phyloP scores from a whole-genome alignment of 2,797 vertebrate species.

The Notolepis coatsorum region DNA sequence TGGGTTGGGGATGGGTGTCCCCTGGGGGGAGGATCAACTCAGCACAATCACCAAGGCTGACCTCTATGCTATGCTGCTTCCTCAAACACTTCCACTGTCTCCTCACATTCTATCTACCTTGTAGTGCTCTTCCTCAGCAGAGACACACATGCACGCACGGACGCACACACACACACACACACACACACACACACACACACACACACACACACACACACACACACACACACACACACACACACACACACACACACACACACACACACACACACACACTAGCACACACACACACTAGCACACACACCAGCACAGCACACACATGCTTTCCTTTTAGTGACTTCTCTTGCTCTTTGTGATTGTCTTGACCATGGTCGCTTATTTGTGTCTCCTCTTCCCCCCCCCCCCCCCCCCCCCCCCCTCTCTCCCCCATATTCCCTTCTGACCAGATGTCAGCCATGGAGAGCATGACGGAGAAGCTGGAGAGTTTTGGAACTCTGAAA shows the following conservation, averaged over 20 bases:
- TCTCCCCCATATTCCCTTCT: background rate
- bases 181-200: background rate
- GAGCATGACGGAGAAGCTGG: slow-evolving; percentile 98
- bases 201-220: background rate
- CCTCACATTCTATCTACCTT: slow-evolving; percentile 50
- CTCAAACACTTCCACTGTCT: slow-evolving; percentile 71
- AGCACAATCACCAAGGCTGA: slow-evolving; percentile 84
- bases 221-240: background rate
- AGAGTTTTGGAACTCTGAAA: slow-evolving; percentile 94
- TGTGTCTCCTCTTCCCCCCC: background rate
- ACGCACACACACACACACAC: background rate
- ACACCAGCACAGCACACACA: background rate
- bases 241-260: background rate
- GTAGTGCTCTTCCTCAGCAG: no score
- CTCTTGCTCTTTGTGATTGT: background rate
- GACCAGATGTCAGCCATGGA: slow-evolving; percentile 97
- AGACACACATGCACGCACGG: background rate
- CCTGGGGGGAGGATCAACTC: slow-evolving; percentile 73
- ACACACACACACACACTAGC: background rate
- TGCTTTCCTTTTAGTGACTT: background rate
- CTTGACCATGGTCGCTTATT: background rate
- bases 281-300: background rate
- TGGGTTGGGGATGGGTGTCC: slow-evolving; percentile 45
- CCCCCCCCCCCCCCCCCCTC: background rate
- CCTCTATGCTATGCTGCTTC: slow-evolving; percentile 88